phyloP scores from a whole-genome alignment of 2,888 invertebrate genomes.

The Bibio marci region DNA sequence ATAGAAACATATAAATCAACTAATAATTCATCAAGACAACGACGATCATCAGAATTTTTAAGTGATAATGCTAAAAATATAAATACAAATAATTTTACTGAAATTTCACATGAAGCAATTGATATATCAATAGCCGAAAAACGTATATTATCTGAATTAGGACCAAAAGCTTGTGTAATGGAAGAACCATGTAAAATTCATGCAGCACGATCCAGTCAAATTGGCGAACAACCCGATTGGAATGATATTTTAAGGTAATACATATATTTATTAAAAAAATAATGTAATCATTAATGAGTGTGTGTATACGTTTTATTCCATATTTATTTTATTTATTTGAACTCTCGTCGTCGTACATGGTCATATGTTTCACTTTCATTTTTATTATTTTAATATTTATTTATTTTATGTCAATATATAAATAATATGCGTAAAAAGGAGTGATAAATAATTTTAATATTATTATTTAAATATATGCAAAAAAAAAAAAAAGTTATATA shows the following conservation, averaged over 20 bases:
- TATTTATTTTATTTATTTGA: not conserved
- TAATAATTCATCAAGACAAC: constrained; percentile 41
- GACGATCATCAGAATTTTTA: constrained; percentile 30
- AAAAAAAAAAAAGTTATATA: too few relatives aligned
- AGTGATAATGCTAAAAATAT: constrained; percentile 18
- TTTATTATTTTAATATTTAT: too few relatives aligned
- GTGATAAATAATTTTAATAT: too few relatives aligned
- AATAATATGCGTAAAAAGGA: too few relatives aligned
- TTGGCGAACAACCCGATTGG: constrained; percentile 42
- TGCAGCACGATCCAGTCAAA: constrained; percentile 23
- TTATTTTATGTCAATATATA: too few relatives aligned
- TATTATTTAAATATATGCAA: too few relatives aligned
- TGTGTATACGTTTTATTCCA: not conserved
- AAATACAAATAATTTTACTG: too few relatives aligned
- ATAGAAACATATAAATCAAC: constrained; percentile 5
- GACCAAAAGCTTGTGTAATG: constrained; percentile 59
- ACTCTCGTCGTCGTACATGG: too few relatives aligned
- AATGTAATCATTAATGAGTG: too few relatives aligned
- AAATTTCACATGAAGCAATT: constrained; percentile 29
- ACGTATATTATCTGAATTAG: constrained; percentile 57
- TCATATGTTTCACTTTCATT: too few relatives aligned
- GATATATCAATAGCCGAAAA: constrained; percentile 64
- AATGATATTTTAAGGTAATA: constrained; percentile 57
- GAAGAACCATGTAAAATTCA: constrained; percentile 50
- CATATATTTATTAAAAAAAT: too few relatives aligned